Base-by-base conservation (phyloP, 2,797 vertebrate species). In the Mormyrus hasselquistii region DNA sequence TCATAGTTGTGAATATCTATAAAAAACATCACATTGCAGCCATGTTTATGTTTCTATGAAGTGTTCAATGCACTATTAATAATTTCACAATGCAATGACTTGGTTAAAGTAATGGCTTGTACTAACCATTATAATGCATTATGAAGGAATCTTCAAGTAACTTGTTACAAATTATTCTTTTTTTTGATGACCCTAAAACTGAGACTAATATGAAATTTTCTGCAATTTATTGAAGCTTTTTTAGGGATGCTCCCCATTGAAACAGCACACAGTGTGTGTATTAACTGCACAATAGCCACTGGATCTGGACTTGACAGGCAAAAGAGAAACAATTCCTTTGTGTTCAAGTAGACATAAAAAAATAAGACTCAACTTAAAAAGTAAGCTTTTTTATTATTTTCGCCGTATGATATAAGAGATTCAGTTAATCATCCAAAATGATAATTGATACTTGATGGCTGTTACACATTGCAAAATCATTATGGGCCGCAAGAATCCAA, bases 401-500 rank as follows among this genome's bases (percentile, higher is more conserved):
- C 38, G 47, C n/a, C 44, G 5, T 82, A 5, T 52, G n/a, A 52
- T 9, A 38, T 29, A 65, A 55, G n/a, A 41, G 34, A n/a, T 65
- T 22, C 88, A 87, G 38, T 76, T 87, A 55, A 87, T 53, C 3
- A 76, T 49, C 84, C 84, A 87, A 73, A 89, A 87, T 4, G 50
- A n/a, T 41, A 12, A 87, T 38, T 47, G 49, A 84, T 49, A 25
- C 41, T 22, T 90, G 88, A 88, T 88, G 52, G 16, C 8, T 44
- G 76, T 79, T 88, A 90, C 41, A 92, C 89, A 89, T 86, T 55
- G 83, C 83, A 82, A 89, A 76, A 65, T 88, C 76, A 89, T 90
- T 89, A 89, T 44, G 87, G 7, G 59, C 87, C 9, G 19, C 90
- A 89, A 90, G 89, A 93, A 93, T 89, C 90, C 90, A 88, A 90